Percentiles rank a stretch among this genome's conserved stretches.
Conservation (phyloP, 2,113 vertebrate species). For the Toxotes jaculatrix region DNA sequence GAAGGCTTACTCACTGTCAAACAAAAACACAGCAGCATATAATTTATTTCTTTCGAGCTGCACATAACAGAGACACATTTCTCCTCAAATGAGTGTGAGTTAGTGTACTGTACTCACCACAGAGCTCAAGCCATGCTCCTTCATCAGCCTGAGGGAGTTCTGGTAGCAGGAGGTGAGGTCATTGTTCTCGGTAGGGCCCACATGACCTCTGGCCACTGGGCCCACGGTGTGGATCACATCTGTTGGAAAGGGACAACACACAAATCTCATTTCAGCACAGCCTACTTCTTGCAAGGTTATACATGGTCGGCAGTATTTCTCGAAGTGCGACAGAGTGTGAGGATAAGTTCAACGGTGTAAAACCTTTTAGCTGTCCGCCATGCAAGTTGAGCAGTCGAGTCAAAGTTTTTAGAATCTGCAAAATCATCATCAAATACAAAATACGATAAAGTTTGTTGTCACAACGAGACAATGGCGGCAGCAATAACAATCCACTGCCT, state of each 20-base stretch:
- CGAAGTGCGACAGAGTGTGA: neutral
- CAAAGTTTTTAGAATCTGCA: constrained; percentile 34
- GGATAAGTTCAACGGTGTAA: constrained; percentile 26
- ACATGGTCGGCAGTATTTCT: constrained; percentile 28
- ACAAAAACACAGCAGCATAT: constrained; percentile 45
- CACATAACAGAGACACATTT: constrained; percentile 16
- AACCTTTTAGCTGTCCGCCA: constrained; percentile 1
- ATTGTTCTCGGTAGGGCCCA: constrained; percentile 88
- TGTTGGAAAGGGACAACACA: constrained; percentile 70
- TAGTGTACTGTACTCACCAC: constrained; percentile 89
- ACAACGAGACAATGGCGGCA: constrained; percentile 71
- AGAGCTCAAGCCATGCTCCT: constrained; percentile 90
- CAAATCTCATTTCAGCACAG: constrained; percentile 52
- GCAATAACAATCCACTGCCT: constrained; percentile 50
- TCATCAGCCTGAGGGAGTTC: constrained; percentile 91
- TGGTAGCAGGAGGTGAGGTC: constrained; percentile 95
- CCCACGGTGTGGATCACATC: constrained; percentile 99
- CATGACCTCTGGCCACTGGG: constrained; percentile 93
- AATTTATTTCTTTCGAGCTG: constrained; percentile 48
- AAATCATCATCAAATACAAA: constrained; percentile 61
- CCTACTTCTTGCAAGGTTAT: constrained; percentile 43
- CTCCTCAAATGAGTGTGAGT: constrained; percentile 18
- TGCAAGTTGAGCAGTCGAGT: neutral
- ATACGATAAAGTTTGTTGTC: constrained; percentile 60
- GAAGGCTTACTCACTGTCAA: constrained; percentile 55